Conservation (phyloP, 2,888 invertebrate genomes). For the Malacosoma neustria region DNA sequence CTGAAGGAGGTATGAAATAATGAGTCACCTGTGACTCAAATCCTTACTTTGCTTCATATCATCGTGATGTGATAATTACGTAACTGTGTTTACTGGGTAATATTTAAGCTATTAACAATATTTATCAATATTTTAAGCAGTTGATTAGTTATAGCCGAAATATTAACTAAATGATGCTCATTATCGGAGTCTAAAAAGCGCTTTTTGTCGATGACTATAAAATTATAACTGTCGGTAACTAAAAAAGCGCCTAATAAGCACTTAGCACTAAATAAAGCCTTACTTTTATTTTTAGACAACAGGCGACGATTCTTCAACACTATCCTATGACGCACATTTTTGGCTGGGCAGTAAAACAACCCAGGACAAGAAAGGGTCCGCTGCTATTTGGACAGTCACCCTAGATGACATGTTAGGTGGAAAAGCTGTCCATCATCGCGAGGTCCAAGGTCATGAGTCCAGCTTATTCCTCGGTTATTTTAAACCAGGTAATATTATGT, state of each 20-base stretch:
- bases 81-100: no score
- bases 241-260: neutral
- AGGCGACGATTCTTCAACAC: constrained; percentile 68
- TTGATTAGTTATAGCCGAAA: neutral
- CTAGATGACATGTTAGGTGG: constrained; percentile 90
- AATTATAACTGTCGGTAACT: neutral
- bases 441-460: constrained; percentile 91
- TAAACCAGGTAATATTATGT: constrained; percentile 79
- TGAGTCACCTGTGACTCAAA: no score
- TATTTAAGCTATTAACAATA: no score
- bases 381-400: constrained; percentile 86
- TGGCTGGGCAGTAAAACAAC: constrained; percentile 90
- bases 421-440: constrained; percentile 89
- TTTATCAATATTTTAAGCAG: no score
- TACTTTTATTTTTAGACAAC: constrained; percentile 81
- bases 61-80: no score
- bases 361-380: constrained; percentile 84
- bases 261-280: neutral
- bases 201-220: no score
- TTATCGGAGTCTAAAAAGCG: no score
- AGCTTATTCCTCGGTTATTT: constrained; percentile 89
- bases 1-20: no score
- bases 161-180: neutral
- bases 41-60: no score
- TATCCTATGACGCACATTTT: constrained; percentile 88